phyloP scores from a whole-genome alignment of 2,888 invertebrate genomes.

The Embidobia sp. region DNA sequence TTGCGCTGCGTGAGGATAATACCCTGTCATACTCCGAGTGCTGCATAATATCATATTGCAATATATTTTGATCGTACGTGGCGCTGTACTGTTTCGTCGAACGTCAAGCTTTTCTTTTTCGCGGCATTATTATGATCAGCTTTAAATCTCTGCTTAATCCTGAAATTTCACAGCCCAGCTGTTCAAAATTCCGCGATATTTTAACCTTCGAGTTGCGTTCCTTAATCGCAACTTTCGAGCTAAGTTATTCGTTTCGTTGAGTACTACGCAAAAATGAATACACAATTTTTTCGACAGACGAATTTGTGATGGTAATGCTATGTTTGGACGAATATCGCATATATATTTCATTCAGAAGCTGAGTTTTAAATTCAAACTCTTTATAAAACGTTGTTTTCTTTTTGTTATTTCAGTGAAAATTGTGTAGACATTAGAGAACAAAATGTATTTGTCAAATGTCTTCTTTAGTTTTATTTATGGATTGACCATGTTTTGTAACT shows the following conservation, averaged over 20 bases:
- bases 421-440: too few relatives aligned
- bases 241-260: slow-evolving; percentile 41
- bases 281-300: slow-evolving; percentile 8
- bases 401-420: too few relatives aligned
- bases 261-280: slow-evolving; percentile 16
- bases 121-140: slow-evolving; percentile 48
- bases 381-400: too few relatives aligned
- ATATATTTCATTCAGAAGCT: too few relatives aligned
- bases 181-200: slow-evolving; percentile 20
- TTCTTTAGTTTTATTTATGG: too few relatives aligned
- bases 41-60: slow-evolving; percentile 80
- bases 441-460: too few relatives aligned
- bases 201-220: background rate
- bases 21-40: slow-evolving; percentile 79
- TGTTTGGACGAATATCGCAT: too few relatives aligned
- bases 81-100: slow-evolving; percentile 63
- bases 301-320: slow-evolving; percentile 47
- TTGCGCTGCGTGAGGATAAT: slow-evolving; percentile 81
- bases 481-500: too few relatives aligned
- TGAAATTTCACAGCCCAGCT: slow-evolving; percentile 25
- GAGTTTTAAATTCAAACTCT: too few relatives aligned
- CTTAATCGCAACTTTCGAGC: slow-evolving; percentile 25
- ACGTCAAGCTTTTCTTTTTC: slow-evolving; percentile 55
- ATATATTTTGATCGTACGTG: slow-evolving; percentile 76
- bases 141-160: slow-evolving; percentile 43